Evolutionary conservation across 2,797 vertebrate genomes (phyloP), one percentile per base, ranked within the genome.

Genomic region (Sebastes glaucus): DNA sequence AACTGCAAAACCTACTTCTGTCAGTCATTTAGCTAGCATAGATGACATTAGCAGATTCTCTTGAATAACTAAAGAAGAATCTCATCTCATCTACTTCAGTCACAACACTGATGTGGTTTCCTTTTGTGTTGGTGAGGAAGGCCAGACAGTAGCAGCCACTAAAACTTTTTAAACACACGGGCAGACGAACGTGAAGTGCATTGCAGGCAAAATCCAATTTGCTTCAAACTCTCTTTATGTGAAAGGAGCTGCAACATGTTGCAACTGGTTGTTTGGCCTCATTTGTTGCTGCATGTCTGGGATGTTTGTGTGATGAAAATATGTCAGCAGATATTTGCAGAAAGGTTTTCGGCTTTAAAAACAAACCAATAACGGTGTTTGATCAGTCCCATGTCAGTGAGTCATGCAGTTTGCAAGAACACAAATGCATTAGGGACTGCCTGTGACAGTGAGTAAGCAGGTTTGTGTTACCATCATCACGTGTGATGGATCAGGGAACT

Each of bases 1-100:
- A 89, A 92, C 88, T 71, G 72, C 78, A 73, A 74, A 78, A 63
- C 49, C 78, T 63, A 33, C 62, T 70, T 60, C 63, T 85, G 88
- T 88, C 89, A 88, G 46, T 90, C 77, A 82, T 78, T 64, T 60
- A 38, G 71, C 23, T 7, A 23, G 16, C 35, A 30, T 27, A 55
- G 66, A 63, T 64, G 53, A 62, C 63, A 64, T 68, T 32, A 74
- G 35, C 64, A 49, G 77, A 70, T 63, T 73, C 23, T 59, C 4
- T 10, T 35, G 71, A 46, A 46, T 27, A 35, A 59, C 23, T 33
- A 4, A 32, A 49, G 33, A 62, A 33, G 52, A 49, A 42, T 2
- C 11, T 42, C 32, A 32, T 25, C 9, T n/a, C 6, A 22, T 7
- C 22, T 20, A 10, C 9, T 30, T 32, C 16, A 30, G 20, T 32